Conservation (phyloP, 2,888 invertebrate species). For the Scrobipalpa atriplicella region DNA sequence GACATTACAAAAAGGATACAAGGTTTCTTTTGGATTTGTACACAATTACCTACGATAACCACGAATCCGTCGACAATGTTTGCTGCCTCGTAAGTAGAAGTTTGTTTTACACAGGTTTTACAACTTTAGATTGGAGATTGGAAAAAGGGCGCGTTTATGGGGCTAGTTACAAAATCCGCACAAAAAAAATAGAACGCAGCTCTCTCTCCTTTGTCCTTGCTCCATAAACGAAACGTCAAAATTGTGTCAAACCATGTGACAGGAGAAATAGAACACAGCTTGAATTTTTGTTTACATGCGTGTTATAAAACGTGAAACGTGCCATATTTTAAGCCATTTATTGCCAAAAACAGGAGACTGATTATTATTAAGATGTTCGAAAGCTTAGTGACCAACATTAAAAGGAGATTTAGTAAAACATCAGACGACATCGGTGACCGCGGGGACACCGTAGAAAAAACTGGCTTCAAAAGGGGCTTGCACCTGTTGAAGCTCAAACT, state of each 20-base stretch:
- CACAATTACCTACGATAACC: slow-evolving; percentile 92
- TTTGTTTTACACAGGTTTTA: too few relatives aligned
- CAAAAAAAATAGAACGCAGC: slow-evolving; percentile 23
- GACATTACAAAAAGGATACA: slow-evolving; percentile 94
- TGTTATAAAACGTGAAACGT: slow-evolving; percentile 53
- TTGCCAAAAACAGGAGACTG: slow-evolving; percentile 74
- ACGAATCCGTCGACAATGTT: slow-evolving; percentile 89
- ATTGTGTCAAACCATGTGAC: slow-evolving; percentile 20
- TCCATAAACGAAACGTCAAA: slow-evolving; percentile 76
- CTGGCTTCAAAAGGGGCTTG: slow-evolving; percentile 62
- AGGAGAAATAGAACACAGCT: slow-evolving; percentile 43
- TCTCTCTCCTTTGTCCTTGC: slow-evolving; percentile 50
- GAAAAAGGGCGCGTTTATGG: slow-evolving; percentile 2
- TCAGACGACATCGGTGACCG: slow-evolving; percentile 47
- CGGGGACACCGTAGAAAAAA: slow-evolving; percentile 54
- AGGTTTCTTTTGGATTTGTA: slow-evolving; percentile 92
- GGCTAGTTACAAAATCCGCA: slow-evolving; percentile 27
- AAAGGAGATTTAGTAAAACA: slow-evolving; percentile 70
- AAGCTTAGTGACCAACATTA: slow-evolving; percentile 69
- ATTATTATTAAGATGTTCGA: slow-evolving; percentile 76
- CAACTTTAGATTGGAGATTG: not conserved
- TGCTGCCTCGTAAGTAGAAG: slow-evolving; percentile 84
- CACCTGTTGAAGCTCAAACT: slow-evolving; percentile 65
- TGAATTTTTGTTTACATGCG: slow-evolving; percentile 53
- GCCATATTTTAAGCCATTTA: slow-evolving; percentile 55